Conservation (phyloP, 2,797 vertebrate species). For the Emydoidea blandingii region DNA sequence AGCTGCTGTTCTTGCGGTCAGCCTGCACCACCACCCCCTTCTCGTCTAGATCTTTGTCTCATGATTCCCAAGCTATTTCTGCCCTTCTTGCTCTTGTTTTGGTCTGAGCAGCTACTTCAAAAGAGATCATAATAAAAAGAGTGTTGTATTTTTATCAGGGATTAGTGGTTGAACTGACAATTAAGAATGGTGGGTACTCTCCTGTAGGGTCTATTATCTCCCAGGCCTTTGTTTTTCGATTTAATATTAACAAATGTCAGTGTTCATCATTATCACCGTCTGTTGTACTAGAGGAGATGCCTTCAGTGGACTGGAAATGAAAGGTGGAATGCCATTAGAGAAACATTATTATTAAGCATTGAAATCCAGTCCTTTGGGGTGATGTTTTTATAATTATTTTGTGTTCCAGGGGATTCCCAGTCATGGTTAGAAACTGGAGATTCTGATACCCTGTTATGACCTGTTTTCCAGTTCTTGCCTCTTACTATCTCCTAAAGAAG, state of each 20-base stretch:
- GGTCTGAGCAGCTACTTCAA: not conserved
- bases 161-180: not conserved
- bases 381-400: constrained; percentile 15
- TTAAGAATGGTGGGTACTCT: constrained; percentile 32
- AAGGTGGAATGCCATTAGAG: constrained; percentile 33
- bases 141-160: constrained; percentile 30
- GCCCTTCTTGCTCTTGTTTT: not conserved
- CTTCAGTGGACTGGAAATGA: constrained; percentile 36
- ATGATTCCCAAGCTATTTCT: not conserved
- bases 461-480: not conserved
- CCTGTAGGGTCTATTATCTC: constrained; percentile 25
- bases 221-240: constrained; percentile 45
- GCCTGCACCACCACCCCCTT: not conserved
- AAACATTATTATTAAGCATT: not conserved
- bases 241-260: constrained; percentile 60
- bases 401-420: not conserved
- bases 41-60: not conserved
- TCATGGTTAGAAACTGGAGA: not conserved
- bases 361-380: not conserved
- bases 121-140: not conserved
- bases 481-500: not conserved
- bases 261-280: constrained; percentile 39
- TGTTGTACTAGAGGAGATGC: constrained; percentile 16
- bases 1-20: not conserved
- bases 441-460: not conserved